Conservation (phyloP, 1,140 invertebrate species). For the Adelges cooleyi region DNA sequence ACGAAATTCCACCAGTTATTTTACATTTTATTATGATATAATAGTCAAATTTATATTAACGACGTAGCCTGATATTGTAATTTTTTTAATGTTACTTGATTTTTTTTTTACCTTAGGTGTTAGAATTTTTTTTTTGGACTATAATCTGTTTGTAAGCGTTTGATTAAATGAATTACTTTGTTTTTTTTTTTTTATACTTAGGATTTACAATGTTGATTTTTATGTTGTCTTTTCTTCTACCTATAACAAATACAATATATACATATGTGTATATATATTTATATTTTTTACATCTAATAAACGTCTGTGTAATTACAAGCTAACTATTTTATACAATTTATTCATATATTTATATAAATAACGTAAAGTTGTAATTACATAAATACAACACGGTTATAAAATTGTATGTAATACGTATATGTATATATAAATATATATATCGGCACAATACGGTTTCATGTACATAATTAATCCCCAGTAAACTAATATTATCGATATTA, state of each 20-base stretch:
- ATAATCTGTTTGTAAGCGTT: conserved; percentile 1
- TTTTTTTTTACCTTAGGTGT: background rate
- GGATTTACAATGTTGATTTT: conserved; percentile 7
- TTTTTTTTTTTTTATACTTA: background rate
- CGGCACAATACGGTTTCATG: no score
- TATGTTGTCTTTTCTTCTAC: background rate
- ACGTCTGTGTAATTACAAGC: background rate
- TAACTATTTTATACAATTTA: background rate
- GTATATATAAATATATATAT: no score
- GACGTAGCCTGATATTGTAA: no score
- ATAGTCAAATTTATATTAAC: background rate
- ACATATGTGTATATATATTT: no score
- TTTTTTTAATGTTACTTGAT: no score
- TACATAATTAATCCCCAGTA: no score
- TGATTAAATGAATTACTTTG: background rate
- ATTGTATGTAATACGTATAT: no score
- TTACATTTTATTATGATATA: background rate
- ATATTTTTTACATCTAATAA: background rate
- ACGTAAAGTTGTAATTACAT: no score
- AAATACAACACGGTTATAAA: no score
- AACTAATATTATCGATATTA: no score
- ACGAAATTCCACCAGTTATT: background rate
- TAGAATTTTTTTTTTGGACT: background rate
- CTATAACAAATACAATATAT: no score
- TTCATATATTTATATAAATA: no score